Evolutionary conservation across 2,888 invertebrate genomes (phyloP).

Genomic region (Lasius platythorax): DNA sequence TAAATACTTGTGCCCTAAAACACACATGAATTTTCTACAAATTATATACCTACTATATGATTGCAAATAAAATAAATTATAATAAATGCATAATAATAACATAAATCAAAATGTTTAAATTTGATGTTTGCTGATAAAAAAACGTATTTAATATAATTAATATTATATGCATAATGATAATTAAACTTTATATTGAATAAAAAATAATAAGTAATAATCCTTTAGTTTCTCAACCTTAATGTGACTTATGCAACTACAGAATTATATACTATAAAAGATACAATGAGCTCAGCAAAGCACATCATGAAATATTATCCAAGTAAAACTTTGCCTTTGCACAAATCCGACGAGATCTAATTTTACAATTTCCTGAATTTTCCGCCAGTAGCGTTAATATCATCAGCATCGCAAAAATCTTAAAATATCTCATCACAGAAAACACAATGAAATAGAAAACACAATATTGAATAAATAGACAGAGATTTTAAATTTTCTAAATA

Average conservation of each 20-base stretch:
- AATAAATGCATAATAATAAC: neutral
- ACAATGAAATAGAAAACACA: neutral
- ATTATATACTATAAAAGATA: constrained; percentile 8
- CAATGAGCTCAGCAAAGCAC: neutral
- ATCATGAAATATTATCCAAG: constrained; percentile 8
- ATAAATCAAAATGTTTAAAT: neutral
- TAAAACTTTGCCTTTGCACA: constrained; percentile 23
- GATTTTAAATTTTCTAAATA: neutral
- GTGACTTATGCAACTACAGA: neutral
- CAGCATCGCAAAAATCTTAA: neutral
- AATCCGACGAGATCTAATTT: constrained; percentile 25
- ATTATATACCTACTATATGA: neutral
- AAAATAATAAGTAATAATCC: neutral
- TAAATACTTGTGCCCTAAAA: neutral
- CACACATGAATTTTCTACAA: neutral
- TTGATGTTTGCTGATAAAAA: neutral
- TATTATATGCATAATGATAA: neutral
- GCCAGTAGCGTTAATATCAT: neutral
- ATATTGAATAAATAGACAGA: neutral
- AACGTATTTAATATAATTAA: constrained; percentile 12
- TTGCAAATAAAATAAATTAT: neutral
- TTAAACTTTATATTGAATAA: neutral
- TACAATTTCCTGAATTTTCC: constrained; percentile 19
- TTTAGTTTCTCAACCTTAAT: neutral
- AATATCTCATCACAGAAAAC: neutral